Evolutionary conservation across 2,113 vertebrate genomes (phyloP).

Genomic region (Otis tarda): DNA sequence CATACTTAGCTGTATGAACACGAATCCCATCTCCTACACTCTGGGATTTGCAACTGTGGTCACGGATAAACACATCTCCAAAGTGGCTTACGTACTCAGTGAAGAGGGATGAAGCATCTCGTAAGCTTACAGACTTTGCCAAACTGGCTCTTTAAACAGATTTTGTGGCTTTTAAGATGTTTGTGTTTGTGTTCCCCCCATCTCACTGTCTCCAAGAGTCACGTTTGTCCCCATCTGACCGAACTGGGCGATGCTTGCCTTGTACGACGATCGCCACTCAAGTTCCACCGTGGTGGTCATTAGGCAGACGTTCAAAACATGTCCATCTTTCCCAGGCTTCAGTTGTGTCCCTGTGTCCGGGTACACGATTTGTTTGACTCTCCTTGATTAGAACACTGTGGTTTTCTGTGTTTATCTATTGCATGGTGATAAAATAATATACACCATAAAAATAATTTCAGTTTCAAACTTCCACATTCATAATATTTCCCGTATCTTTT

Average conservation of each 20-base stretch:
- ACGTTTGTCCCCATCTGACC: background rate
- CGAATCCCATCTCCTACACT: background rate
- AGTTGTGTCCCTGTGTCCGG: background rate
- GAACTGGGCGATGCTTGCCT: too few species aligned
- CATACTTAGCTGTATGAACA: background rate
- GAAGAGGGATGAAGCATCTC: background rate
- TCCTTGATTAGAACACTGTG: background rate
- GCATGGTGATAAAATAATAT: background rate
- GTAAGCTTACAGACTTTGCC: background rate
- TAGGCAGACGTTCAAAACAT: background rate
- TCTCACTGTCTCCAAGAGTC: background rate
- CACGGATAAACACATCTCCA: background rate
- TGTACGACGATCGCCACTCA: background rate
- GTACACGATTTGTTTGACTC: background rate
- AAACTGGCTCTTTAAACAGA: background rate
- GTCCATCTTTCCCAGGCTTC: background rate
- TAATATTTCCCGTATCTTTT: background rate
- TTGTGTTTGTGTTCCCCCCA: background rate
- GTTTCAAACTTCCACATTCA: background rate
- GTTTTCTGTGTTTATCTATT: accelerated
- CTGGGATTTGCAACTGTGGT: background rate
- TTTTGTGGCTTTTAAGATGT: background rate
- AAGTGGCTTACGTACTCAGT: background rate
- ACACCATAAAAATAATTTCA: background rate
- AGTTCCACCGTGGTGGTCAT: background rate